phyloP scores from a whole-genome alignment of 2,888 invertebrate species.

The Podabrus alpinus region DNA sequence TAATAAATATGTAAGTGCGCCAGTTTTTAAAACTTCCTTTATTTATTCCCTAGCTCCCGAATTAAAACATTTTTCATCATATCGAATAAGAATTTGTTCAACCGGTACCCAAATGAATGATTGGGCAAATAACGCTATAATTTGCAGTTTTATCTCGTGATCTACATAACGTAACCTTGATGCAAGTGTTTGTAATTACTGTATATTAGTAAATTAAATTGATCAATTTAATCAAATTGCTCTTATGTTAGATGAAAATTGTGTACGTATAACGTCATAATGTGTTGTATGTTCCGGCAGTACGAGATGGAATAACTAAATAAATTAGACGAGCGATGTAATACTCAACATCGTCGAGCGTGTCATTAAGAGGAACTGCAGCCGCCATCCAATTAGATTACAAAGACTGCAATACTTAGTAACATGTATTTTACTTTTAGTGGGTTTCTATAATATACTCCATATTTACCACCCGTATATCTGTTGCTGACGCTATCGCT shows the following conservation, averaged over 20 bases:
- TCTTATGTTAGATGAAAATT: not conserved
- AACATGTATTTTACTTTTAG: not conserved
- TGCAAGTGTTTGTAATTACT: not conserved
- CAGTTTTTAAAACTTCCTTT: not conserved
- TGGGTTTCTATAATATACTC: not conserved
- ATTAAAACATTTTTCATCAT: not conserved
- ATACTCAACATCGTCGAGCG: constrained; percentile 47
- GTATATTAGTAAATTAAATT: not conserved
- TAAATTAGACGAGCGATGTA: constrained; percentile 38
- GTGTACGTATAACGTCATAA: constrained; percentile 9
- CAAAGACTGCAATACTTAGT: constrained; percentile 8
- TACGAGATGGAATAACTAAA: constrained; percentile 22
- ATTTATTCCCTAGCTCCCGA: not conserved
- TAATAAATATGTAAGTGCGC: not conserved
- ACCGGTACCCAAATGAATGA: not conserved
- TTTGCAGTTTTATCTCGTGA: not conserved
- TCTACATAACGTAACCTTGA: not conserved
- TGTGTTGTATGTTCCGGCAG: constrained; percentile 12
- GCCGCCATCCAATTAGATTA: constrained; percentile 56
- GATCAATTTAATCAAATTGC: not conserved
- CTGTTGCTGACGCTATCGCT: constrained; percentile 19
- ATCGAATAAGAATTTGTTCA: not conserved
- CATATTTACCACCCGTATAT: constrained; percentile 8
- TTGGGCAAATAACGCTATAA: not conserved
- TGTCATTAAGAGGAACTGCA: constrained; percentile 54